Conservation (phyloP, 2,888 invertebrate genomes). For the Morpho helenor region DNA sequence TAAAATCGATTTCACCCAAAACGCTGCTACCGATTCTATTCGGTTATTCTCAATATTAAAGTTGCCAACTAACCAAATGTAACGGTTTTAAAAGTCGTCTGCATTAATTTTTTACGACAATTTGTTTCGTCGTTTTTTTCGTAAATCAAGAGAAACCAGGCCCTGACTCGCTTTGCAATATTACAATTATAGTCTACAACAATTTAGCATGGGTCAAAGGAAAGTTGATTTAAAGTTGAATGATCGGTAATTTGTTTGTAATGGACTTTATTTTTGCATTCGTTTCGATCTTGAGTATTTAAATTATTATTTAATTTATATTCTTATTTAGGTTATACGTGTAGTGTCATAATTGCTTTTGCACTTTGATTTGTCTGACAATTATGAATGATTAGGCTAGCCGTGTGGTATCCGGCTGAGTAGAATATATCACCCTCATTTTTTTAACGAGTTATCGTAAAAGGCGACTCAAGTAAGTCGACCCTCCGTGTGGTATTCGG, state of each 20-base stretch:
- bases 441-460: too few relatives aligned
- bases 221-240: conserved; percentile 17
- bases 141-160: conserved; percentile 17
- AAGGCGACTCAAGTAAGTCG: too few relatives aligned
- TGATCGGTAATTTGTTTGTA: conserved; percentile 13
- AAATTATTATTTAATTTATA: conserved; percentile 12
- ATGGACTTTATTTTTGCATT: conserved; percentile 21
- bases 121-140: conserved; percentile 15
- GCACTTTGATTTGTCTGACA: too few relatives aligned
- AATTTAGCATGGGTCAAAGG: conserved; percentile 21
- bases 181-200: conserved; percentile 9
- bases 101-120: conserved; percentile 11
- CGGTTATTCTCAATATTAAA: not conserved
- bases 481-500: too few relatives aligned
- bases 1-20: not conserved
- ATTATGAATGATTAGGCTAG: too few relatives aligned
- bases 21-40: too few relatives aligned
- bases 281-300: conserved; percentile 31
- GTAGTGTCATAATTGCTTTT: too few relatives aligned
- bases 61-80: not conserved
- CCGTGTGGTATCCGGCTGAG: too few relatives aligned
- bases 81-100: conserved; percentile 8
- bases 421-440: too few relatives aligned
- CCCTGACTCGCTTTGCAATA: conserved; percentile 19
- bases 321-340: too few relatives aligned